A percentile compares a stretch with the other conserved stretches of the same genome.
These are phyloP conservation scores for Hyposoter dolosus DNA, from an alignment of 2,888 invertebrate genomes.

Conservation along the genomic window DNA sequence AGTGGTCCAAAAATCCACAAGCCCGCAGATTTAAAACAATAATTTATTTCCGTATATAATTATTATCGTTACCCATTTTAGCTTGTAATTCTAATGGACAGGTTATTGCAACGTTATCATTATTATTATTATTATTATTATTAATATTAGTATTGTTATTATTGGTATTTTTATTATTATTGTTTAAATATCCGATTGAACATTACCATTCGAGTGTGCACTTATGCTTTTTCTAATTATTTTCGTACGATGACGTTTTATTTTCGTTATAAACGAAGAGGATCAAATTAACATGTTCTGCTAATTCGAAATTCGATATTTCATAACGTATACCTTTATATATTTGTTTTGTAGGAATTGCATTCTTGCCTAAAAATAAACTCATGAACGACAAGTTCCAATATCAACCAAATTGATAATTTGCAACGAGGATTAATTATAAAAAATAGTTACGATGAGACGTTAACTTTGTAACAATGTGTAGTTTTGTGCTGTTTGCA, in stretches of 20 bases:
- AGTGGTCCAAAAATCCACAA: conserved; percentile 40
- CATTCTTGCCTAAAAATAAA: neutral
- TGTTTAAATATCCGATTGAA: conserved; percentile 65
- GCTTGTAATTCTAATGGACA: conserved; percentile 76
- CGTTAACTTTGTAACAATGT: conserved; percentile 35
- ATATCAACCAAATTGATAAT: conserved; percentile 11
- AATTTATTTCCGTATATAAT: conserved; percentile 77
- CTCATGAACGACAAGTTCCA: neutral
- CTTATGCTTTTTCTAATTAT: neutral
- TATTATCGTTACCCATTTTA: conserved; percentile 70
- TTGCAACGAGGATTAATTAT: conserved; percentile 18
- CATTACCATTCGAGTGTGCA: neutral
- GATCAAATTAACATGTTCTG: neutral
- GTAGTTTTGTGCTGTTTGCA: conserved; percentile 4
- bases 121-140: conserved; percentile 67
- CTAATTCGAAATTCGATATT: neutral
- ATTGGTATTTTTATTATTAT: conserved; percentile 65
- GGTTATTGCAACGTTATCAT: conserved; percentile 76
- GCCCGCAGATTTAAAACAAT: conserved; percentile 76
- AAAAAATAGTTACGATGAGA: neutral
- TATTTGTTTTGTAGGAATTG: neutral
- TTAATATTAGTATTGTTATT: conserved; percentile 66
- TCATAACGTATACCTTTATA: neutral
- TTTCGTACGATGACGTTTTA: conserved; percentile 12
- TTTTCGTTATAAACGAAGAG: conserved; percentile 5